These are phyloP conservation scores for Hafferia zeledoni DNA, from an alignment of 2,797 vertebrate species.

Conservation along the genomic window DNA sequence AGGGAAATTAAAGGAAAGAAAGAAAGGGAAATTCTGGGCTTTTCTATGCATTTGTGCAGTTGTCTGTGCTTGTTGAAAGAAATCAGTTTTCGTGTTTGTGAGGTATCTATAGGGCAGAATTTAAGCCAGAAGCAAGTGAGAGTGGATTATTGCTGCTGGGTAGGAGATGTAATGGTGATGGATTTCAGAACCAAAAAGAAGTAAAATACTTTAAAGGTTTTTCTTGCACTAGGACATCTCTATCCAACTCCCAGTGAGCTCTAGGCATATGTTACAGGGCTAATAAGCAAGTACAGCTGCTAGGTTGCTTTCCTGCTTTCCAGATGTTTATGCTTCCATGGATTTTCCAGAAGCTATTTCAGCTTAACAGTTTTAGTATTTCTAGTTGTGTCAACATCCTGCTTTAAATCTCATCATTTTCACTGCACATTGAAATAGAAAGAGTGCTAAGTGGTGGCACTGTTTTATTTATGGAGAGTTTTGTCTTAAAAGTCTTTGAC, in stretches of 20 bases:
- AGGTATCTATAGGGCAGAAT: not conserved
- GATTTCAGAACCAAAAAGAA: not conserved
- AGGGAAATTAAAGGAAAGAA: not conserved
- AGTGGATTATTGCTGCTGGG: not conserved
- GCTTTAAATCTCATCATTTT: not conserved
- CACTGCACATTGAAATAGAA: not conserved
- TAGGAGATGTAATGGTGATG: not conserved
- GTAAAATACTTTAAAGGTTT: not conserved
- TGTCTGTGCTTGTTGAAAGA: not conserved
- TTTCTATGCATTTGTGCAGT: not conserved
- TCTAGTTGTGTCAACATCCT: not conserved
- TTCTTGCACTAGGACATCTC: not conserved
- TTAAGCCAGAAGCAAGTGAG: not conserved
- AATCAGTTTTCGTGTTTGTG: not conserved
- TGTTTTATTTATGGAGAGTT: not conserved
- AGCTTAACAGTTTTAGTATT: not conserved
- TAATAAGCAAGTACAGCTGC: not conserved
- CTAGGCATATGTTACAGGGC: not conserved
- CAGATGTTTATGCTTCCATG: not conserved
- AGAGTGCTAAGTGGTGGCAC: not conserved
- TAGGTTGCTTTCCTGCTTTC: not conserved
- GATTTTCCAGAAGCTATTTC: not conserved
- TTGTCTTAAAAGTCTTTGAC: not conserved
- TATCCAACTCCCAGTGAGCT: not conserved
- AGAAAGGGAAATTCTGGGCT: not conserved